Evolutionary conservation across 2,888 invertebrate genomes (phyloP).

Genomic region (Eulithis testata): DNA sequence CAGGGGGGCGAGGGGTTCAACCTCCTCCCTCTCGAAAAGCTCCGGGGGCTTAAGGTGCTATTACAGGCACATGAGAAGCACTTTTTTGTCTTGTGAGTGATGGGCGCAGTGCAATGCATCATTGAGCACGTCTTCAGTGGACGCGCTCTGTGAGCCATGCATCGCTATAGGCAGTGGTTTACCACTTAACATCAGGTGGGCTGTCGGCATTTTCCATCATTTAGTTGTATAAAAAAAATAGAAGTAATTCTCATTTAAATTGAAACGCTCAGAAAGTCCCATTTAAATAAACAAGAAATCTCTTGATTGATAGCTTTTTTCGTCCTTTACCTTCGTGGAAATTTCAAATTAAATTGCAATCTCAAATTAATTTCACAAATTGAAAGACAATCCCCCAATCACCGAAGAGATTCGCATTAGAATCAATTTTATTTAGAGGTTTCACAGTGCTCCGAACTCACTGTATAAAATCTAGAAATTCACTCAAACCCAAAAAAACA

Average conservation of each 20-base stretch:
- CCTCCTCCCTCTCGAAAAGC: too few relatives aligned
- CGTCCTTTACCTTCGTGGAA: constrained; percentile 5
- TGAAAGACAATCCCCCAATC: constrained; percentile 9
- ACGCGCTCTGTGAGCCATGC: too few relatives aligned
- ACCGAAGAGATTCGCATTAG: constrained; percentile 1
- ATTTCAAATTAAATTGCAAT: constrained; percentile 15
- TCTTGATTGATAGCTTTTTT: constrained; percentile 17
- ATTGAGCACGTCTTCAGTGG: too few relatives aligned
- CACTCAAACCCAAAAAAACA: too few relatives aligned
- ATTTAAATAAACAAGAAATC: background rate
- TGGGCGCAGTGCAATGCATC: too few relatives aligned
- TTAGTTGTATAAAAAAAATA: background rate
- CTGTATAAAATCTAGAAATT: constrained; percentile 8
- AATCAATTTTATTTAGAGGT: constrained; percentile 9
- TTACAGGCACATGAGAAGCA: too few relatives aligned
- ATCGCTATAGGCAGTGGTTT: too few relatives aligned
- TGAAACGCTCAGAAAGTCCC: background rate
- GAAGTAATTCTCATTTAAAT: background rate
- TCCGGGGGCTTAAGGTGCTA: too few relatives aligned
- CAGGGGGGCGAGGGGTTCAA: too few relatives aligned
- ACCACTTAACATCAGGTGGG: too few relatives aligned
- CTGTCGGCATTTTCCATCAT: background rate
- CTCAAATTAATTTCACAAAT: constrained; percentile 19
- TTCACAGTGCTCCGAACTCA: constrained; percentile 11
- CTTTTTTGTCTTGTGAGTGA: too few relatives aligned